Evolutionary conservation across 2,888 invertebrate genomes (phyloP), one percentile per base, ranked within the genome.

Genomic region (Fissipunctia ypsillon): DNA sequence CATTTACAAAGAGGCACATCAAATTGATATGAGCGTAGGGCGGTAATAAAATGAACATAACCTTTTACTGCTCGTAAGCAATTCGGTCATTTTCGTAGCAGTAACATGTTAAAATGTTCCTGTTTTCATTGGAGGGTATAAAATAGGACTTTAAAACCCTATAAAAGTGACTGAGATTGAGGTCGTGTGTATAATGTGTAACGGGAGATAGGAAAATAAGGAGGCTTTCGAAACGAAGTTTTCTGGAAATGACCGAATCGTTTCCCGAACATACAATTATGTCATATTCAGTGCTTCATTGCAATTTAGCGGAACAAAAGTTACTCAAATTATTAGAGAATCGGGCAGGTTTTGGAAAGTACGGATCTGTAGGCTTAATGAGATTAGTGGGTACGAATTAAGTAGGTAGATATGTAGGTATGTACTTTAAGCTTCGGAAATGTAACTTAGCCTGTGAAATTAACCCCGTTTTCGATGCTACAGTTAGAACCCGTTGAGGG

Each of bases 41-140:
- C 60, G 73, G 86, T 84, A 86, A 90, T 92, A 90, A 92, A 91
- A 92, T 90, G 86, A 90, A 86, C 91, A 89, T 89, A 87, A 88
- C 86, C 80, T 89, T 90, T 91, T 88, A 88, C 85, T 84, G 83
- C 81, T 83, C 86, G 88, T 86, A 86, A 89, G 89, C 87, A 89
- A 91, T 91, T 90, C 87, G 77, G 87, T 86, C 87, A 88, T 89
- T 89, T 90, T 87, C 84, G 85, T 81, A 78, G 74, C 81, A 83
- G 85, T 88, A 87, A 88, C 89, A 88, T 88, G 89, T 89, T 89
- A 87, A 88, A 84, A 84, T 87, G 87, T 85, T 87, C 87, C 78
- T 85, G 85, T 91, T 90, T 89, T 87, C 88, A 88, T 90, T 89
- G 84, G 79, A 85, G 82, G 80, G 73, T 87, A 89, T 90, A 90